phyloP scores from a whole-genome alignment of 2,113 vertebrate species.

The Ibidorhyncha struthersii region DNA sequence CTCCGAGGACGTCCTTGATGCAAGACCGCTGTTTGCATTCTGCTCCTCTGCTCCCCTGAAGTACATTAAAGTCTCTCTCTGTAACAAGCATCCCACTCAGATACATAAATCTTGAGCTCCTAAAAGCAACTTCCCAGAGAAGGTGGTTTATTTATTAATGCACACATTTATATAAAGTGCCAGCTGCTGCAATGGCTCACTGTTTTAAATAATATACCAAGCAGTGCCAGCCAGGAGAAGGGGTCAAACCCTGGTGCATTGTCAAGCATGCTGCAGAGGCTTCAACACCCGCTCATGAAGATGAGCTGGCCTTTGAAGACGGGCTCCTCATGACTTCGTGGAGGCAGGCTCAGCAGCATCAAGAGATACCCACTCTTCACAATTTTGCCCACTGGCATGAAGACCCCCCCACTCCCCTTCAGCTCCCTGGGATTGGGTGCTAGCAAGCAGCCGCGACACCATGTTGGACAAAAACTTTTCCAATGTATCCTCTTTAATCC shows the following conservation, averaged over 20 bases:
- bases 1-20: background rate
- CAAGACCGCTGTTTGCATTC: background rate
- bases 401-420: no score
- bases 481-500: rapidly evolving
- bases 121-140: background rate
- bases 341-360: background rate
- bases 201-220: background rate
- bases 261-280: no score
- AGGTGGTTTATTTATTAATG: background rate
- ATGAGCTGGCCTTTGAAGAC: background rate
- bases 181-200: background rate
- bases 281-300: rapidly evolving
- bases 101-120: background rate
- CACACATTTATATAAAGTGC: background rate
- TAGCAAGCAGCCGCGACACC: rapidly evolving
- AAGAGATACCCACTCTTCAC: background rate
- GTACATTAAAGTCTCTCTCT: background rate
- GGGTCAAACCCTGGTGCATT: rapidly evolving
- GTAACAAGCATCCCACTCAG: background rate
- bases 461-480: background rate
- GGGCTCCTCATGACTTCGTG: background rate
- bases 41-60: background rate
- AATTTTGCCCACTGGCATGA: rapidly evolving
- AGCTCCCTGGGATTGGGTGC: background rate
- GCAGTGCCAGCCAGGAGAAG: background rate